Conservation (phyloP, 2,113 vertebrate genomes). For the Caretta caretta region DNA sequence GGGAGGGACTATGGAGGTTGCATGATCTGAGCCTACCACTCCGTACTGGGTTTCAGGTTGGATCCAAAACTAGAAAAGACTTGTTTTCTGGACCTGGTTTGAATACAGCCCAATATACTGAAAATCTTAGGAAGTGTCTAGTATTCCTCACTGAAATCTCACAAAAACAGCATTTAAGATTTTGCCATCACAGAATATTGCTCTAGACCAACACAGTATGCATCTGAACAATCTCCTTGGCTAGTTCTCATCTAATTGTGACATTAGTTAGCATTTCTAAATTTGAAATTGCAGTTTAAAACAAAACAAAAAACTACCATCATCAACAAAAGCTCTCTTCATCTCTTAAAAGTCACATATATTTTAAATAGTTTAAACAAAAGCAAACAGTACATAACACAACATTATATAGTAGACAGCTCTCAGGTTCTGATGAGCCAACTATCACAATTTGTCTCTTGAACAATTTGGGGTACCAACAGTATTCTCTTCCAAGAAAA, state of each 20-base stretch:
- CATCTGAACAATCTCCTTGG: neutral
- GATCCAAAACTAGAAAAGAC: neutral
- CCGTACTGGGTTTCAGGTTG: neutral
- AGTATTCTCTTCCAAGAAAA: neutral
- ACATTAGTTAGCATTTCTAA: neutral
- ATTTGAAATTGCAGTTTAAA: neutral
- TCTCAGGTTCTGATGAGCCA: neutral
- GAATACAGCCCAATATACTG: neutral
- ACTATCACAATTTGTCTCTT: neutral
- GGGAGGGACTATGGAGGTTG: neutral
- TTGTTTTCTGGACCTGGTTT: neutral
- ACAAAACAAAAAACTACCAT: too few relatives aligned
- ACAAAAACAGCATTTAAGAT: neutral
- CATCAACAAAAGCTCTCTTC: neutral
- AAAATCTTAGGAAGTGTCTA: fast-evolving
- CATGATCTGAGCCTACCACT: neutral
- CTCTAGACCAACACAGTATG: fast-evolving
- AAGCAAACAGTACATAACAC: neutral
- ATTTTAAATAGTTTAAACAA: neutral
- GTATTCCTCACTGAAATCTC: neutral
- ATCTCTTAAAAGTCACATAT: neutral
- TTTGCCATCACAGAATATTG: neutral
- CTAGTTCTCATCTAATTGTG: neutral
- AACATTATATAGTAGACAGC: neutral
- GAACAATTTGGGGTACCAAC: neutral